Conservation (phyloP, 2,888 invertebrate genomes). For the Cantharis flavilabris region DNA sequence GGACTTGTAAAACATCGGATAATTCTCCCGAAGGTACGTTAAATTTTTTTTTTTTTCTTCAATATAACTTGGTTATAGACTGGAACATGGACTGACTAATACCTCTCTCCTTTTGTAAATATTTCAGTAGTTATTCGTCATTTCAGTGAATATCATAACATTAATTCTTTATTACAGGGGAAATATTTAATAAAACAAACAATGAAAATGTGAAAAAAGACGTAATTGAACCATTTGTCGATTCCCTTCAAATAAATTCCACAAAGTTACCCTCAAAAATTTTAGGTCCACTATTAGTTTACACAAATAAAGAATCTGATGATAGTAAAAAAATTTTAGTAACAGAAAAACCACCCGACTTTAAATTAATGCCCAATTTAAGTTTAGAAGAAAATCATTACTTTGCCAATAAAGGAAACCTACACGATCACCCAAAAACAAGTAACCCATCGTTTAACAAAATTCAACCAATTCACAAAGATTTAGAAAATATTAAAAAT, state of each 20-base stretch:
- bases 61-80: constrained; percentile 25
- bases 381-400: constrained; percentile 38
- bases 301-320: constrained; percentile 40
- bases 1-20: constrained; percentile 65
- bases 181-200: constrained; percentile 31
- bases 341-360: constrained; percentile 21
- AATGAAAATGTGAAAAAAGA: constrained; percentile 29
- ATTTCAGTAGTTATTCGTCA: constrained; percentile 19
- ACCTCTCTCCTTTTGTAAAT: constrained; percentile 33
- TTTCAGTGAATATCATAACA: not conserved
- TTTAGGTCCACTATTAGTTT: constrained; percentile 50
- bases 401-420: constrained; percentile 7
- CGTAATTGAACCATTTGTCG: constrained; percentile 26
- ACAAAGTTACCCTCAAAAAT: constrained; percentile 48
- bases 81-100: constrained; percentile 35
- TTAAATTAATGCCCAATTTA: constrained; percentile 23
- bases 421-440: not conserved
- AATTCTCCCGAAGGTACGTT: constrained; percentile 28
- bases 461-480: not conserved
- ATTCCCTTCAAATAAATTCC: constrained; percentile 23
- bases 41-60: not conserved
- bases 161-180: constrained; percentile 43
- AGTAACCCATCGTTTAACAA: not conserved
- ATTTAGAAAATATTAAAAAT: not conserved
- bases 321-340: constrained; percentile 30